A percentile compares a stretch with the other conserved stretches of the same genome.
phyloP scores from a whole-genome alignment of 2,113 vertebrate species.

The Calonectris borealis region DNA sequence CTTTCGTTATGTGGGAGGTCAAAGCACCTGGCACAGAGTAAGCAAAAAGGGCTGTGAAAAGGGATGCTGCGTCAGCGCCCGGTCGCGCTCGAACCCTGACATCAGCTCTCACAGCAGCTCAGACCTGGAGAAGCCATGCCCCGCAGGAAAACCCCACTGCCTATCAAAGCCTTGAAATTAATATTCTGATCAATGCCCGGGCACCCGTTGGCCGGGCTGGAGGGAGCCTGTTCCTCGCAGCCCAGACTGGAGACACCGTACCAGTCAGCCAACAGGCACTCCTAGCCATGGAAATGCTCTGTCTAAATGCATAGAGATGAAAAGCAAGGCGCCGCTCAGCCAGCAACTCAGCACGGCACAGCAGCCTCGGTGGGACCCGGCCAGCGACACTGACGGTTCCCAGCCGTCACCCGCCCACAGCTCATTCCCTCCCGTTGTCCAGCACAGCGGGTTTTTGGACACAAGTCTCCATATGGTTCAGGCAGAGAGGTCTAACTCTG shows the following conservation, averaged over 20 bases:
- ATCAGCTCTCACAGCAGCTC: background rate
- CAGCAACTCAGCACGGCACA: background rate
- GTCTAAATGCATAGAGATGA: background rate
- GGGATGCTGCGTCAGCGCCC: background rate
- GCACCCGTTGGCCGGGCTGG: background rate
- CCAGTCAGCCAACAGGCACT: background rate
- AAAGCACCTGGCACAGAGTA: background rate
- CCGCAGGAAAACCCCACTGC: background rate
- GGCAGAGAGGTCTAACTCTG: background rate
- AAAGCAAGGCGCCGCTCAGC: background rate
- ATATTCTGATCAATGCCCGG: background rate
- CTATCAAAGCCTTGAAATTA: background rate
- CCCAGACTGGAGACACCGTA: background rate
- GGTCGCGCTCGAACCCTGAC: background rate
- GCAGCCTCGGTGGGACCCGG: background rate
- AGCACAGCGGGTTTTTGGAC: background rate
- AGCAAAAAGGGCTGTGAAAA: background rate
- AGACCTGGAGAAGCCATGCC: background rate
- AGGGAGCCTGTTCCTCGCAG: background rate
- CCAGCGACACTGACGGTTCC: accelerated
- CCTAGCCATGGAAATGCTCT: background rate
- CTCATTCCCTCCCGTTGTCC: accelerated
- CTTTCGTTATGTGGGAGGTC: background rate
- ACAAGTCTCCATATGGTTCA: background rate
- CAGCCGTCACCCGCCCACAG: background rate